These are phyloP conservation scores for Sebastes oblongus DNA, from an alignment of 2,797 vertebrate genomes.

Conservation along the genomic window DNA sequence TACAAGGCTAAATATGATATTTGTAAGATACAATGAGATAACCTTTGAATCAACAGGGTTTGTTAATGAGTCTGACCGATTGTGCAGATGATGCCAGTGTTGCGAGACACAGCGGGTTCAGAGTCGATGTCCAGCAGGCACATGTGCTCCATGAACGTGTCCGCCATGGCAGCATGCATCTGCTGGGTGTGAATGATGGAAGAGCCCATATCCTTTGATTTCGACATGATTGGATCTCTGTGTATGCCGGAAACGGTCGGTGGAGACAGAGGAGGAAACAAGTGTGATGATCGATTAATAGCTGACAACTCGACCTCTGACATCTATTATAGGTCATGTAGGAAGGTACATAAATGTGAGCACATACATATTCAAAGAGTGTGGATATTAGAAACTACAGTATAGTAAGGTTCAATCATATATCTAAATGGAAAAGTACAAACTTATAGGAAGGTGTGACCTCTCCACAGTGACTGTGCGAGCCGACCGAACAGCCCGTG, in stretches of 20 bases:
- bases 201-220: slow-evolving; percentile 84
- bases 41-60: not conserved
- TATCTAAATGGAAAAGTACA: slow-evolving; percentile 3
- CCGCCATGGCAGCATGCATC: slow-evolving; percentile 93
- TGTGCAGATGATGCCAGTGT: slow-evolving; percentile 98
- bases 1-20: not conserved
- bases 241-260: slow-evolving; percentile 67
- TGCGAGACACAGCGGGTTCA: slow-evolving; percentile 89
- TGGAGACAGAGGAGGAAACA: slow-evolving; percentile 9
- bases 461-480: slow-evolving; percentile 14
- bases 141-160: slow-evolving; percentile 95
- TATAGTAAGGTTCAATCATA: not conserved
- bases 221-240: slow-evolving; percentile 83
- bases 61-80: slow-evolving; percentile 85
- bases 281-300: not conserved
- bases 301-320: not conserved
- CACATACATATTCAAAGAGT: not conserved
- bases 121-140: slow-evolving; percentile 98
- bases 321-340: not conserved
- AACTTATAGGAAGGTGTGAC: slow-evolving; percentile 3
- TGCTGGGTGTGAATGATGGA: slow-evolving; percentile 94
- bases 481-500: slow-evolving; percentile 17
- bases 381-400: not conserved
- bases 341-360: not conserved
- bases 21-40: not conserved